Evolutionary conservation across 1,140 invertebrate species (phyloP), one percentile per base, ranked within the genome.

Genomic region (Habropoda laboriosa): DNA sequence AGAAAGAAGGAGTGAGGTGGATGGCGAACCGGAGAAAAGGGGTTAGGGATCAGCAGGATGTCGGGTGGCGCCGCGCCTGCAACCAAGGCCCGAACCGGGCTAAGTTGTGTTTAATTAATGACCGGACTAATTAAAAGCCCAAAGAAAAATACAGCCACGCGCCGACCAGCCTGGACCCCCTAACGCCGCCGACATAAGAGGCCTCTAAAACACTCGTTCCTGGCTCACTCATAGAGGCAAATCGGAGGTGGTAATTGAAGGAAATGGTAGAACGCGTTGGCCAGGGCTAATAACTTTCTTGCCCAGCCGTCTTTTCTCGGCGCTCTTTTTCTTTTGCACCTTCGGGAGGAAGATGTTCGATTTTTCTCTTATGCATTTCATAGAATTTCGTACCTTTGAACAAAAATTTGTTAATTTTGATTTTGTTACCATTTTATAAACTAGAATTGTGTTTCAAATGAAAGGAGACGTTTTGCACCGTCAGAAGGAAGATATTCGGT

Each of bases 61-160:
- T 74, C 58, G 82, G 58, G 61, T 63, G 58, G 45, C 63, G 63
- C 21, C 45, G 35, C 63, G 63, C 21, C 45, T 27, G 38, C 16
- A 40, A 6, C 30, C 27, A 27, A n/a, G 47, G 51, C 38, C 21
- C 60, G 38, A 40, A 58, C 66, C 45, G 75, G 82, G 79, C 73
- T 84, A 78, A 86, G 74, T 79, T 86, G 78, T 81, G 81, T 86
- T 86, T 88, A 86, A 88, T 88, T 88, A 88, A 88, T 86, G 83
- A 86, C 85, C 83, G 53, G 83, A 86, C 83, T 87, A 84, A 87
- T 88, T 88, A 86, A 88, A 87, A 86, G 83, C 73, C 86, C 63
- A 78, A 88, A 86, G 86, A 86, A 88, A 86, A 87, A 88, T 87
- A 88, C 70, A 57, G 57, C 64, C 60, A 75, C 72, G 53, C 73